Conservation (phyloP, 2,113 vertebrate species). For the Polypterus bichir region DNA sequence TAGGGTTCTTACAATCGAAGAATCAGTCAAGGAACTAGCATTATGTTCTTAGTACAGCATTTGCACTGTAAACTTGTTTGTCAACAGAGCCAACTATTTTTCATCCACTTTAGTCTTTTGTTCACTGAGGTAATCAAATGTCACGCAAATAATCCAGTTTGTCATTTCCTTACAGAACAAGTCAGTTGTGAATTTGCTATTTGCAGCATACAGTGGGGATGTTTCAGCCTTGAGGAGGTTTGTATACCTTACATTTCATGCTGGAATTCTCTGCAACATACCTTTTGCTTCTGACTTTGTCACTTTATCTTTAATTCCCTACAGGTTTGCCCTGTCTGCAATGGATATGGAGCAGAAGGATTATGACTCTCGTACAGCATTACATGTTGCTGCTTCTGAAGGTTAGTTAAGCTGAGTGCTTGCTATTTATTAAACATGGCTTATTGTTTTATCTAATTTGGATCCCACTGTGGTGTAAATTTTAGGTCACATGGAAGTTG, state of each 20-base stretch:
- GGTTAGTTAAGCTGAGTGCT: slow-evolving; percentile 34
- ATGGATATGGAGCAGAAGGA: slow-evolving; percentile 74
- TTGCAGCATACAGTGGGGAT: slow-evolving; percentile 72
- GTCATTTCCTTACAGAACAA: slow-evolving; percentile 53
- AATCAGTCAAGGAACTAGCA: too few species aligned
- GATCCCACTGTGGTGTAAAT: not conserved
- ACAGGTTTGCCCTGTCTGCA: slow-evolving; percentile 69
- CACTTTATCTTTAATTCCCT: not conserved
- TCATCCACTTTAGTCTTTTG: too few species aligned
- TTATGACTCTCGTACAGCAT: slow-evolving; percentile 65
- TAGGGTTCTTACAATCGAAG: too few species aligned
- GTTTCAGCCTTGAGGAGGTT: slow-evolving; percentile 74
- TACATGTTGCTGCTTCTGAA: slow-evolving; percentile 70
- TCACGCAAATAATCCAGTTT: too few species aligned
- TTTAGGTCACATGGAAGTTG: slow-evolving; percentile 63
- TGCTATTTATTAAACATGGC: not conserved
- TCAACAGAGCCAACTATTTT: too few species aligned
- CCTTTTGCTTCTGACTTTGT: not conserved
- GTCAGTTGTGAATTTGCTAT: slow-evolving; percentile 69
- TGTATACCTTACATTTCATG: not conserved
- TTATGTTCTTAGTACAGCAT: too few species aligned
- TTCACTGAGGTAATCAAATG: too few species aligned
- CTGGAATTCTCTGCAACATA: too few species aligned
- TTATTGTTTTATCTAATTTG: not conserved
- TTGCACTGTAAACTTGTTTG: too few species aligned